phyloP scores from a whole-genome alignment of 1,140 invertebrate genomes.

The Akabosia matsudoensis region DNA sequence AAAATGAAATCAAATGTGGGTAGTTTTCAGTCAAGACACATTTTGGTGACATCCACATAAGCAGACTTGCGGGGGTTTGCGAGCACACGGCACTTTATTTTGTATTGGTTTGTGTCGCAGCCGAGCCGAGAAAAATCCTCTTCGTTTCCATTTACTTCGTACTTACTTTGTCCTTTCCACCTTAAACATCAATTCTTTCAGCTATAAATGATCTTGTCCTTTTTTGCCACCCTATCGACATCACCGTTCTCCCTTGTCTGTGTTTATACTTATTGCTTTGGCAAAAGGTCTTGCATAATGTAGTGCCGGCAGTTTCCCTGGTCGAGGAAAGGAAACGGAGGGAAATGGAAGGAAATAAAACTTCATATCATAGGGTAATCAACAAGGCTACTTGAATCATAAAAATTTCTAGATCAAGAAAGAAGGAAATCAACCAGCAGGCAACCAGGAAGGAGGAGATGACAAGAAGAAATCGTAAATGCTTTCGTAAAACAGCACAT shows the following conservation, averaged over 20 bases:
- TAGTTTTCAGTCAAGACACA: too few relatives aligned
- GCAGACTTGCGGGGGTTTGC: too few relatives aligned
- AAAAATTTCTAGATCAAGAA: conserved; percentile 42
- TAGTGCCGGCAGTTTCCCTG: background rate
- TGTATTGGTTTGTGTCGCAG: too few relatives aligned
- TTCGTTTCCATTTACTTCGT: background rate
- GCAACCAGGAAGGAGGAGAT: background rate
- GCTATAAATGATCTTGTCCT: background rate
- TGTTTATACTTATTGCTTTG: conserved; percentile 2
- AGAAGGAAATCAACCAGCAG: too few relatives aligned
- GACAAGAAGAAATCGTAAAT: background rate
- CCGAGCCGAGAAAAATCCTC: too few relatives aligned
- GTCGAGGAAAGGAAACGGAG: background rate
- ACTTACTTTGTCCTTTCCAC: background rate
- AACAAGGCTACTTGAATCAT: conserved; percentile 47
- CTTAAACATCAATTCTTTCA: background rate
- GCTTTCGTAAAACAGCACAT: background rate
- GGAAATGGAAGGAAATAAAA: conserved; percentile 41
- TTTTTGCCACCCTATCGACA: background rate
- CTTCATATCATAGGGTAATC: conserved; percentile 45
- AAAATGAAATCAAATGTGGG: too few relatives aligned
- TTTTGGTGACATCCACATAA: too few relatives aligned
- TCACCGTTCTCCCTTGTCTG: conserved; percentile 25
- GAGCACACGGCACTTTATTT: too few relatives aligned
- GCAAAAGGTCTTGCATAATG: background rate